Evolutionary conservation across 2,888 invertebrate genomes (phyloP).

Genomic region (Heterodera filipjevi): DNA sequence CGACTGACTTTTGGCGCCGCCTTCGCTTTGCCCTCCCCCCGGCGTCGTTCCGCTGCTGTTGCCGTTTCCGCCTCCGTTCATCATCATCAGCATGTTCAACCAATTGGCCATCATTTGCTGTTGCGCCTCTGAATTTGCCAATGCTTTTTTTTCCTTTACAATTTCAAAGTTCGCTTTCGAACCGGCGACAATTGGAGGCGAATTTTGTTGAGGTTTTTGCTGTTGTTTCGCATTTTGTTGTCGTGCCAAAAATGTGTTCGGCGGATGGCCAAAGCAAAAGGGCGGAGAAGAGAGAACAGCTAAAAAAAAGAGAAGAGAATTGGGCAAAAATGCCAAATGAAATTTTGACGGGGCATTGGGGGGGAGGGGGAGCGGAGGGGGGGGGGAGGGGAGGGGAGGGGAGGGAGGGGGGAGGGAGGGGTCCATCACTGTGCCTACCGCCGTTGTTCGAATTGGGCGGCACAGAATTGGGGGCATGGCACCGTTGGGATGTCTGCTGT

Average conservation of each 20-base stretch:
- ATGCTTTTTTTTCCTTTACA: no score
- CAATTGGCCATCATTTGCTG: conserved; percentile 6
- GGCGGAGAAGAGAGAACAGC: background rate
- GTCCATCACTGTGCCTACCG: background rate
- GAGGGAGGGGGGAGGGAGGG: no score
- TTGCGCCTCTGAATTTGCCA: no score
- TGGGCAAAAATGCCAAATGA: background rate
- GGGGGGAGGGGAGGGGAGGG: no score
- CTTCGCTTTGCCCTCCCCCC: background rate
- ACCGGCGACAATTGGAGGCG: background rate
- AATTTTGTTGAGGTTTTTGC: background rate
- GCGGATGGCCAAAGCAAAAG: background rate
- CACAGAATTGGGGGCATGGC: background rate
- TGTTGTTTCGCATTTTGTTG: background rate
- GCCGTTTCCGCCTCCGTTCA: background rate
- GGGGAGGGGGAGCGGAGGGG: no score
- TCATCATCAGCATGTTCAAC: background rate
- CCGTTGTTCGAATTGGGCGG: background rate
- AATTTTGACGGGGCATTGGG: no score
- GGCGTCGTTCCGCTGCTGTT: background rate
- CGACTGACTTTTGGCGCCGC: background rate
- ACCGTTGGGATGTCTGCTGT: background rate
- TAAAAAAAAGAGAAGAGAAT: no score
- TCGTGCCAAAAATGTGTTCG: background rate
- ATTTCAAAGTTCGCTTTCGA: no score